Base-by-base conservation (phyloP, 1,140 invertebrate species). In the Gerris buenoi region DNA sequence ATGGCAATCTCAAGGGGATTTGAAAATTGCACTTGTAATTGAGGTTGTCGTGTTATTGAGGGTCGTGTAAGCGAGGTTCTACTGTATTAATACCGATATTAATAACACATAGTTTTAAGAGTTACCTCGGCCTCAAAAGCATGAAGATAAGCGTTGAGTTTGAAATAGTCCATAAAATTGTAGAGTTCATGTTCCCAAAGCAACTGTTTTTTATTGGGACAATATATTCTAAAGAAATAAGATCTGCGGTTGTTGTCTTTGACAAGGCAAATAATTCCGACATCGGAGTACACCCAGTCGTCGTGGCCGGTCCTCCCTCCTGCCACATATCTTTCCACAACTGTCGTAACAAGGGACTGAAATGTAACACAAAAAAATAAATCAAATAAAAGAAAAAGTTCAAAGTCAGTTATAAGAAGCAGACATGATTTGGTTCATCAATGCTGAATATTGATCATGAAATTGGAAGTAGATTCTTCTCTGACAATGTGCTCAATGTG, bases 101-200 rank as follows among this genome's bases (percentile, higher is more conserved):
- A n/a, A n/a, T n/a, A 56, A n/a, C n/a, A 56, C n/a, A 56, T 56
- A 56, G n/a, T n/a, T 56, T 56, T 15, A 60, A 22, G 23, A 60
- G 81, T 79, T 81, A 91, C 89, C 79, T 95, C 90, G 66, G 90
- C 92, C 79, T 98, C 94, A 80, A 98, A 98, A 3, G 89, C 91
- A 74, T 97, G 89, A 72, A 97, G 88, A 77, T 88, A 95, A 13
- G 85, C 79, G 64, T 85, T 77, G 0, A 89, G 86, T 68, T 84
- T 84, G 71, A 88, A 87, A 77, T 97, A 95, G 65, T 90, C 85
- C 79, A 98, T 93, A 73, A 89, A 86, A 75, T 88, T 89, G 78
- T 97, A 97, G 10, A 96, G 80, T 79, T 97, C 93, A 76, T 97
- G 93, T 77, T 96, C 91, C 92, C 93, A 97, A 25, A 93, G 78